A percentile compares a stretch with the other conserved stretches of the same genome.
These are phyloP conservation scores for Gypaetus barbatus DNA, from an alignment of 2,797 vertebrate genomes.

Conservation along the genomic window DNA sequence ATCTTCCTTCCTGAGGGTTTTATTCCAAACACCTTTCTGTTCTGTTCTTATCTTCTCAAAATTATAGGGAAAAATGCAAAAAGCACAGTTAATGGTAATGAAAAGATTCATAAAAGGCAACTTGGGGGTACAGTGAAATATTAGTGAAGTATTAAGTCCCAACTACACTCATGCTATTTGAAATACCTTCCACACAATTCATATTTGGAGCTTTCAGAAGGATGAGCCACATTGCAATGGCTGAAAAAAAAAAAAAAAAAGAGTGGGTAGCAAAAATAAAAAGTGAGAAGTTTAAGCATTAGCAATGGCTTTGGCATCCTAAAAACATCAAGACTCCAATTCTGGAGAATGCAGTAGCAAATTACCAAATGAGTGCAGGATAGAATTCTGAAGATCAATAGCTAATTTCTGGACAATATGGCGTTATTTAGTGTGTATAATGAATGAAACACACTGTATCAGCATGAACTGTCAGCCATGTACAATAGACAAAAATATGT, in stretches of 20 bases:
- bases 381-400: neutral
- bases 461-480: neutral
- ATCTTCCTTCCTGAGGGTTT: neutral
- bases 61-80: neutral
- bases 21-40: neutral
- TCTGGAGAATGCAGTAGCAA: neutral
- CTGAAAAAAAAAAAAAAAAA: neutral
- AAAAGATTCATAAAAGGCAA: neutral
- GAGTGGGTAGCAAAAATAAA: neutral
- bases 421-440: neutral
- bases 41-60: neutral
- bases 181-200: neutral
- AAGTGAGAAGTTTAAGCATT: neutral
- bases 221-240: neutral
- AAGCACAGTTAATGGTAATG: neutral
- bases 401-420: neutral
- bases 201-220: neutral
- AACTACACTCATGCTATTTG: neutral
- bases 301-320: neutral
- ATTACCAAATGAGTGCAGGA: neutral
- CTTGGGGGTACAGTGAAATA: neutral
- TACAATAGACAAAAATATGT: neutral
- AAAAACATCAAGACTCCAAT: neutral
- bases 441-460: neutral
- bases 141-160: neutral